Base-by-base conservation (phyloP, 2,113 vertebrate species). In the Alaudala cheleensis region DNA sequence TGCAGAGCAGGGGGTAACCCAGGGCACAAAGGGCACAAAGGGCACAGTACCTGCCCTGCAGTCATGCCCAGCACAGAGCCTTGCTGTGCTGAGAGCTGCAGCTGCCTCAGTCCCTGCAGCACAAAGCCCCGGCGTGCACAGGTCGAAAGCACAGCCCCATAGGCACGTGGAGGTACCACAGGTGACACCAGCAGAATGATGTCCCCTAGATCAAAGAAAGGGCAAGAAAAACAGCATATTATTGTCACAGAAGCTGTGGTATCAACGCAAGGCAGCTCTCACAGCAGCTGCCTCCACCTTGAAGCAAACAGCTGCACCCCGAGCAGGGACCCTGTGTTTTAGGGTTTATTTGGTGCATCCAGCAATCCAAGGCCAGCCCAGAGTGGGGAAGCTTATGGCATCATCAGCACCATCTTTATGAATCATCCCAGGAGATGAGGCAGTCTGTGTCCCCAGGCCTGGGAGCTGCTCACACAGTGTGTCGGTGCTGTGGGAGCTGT, bases 101-200 rank as follows among this genome's bases (percentile, higher is more conserved):
- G 90, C 66, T 87, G 97, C 40, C 88, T 88, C 81, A 97, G 15
- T 65, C 98, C 98, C 44, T 91, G 93, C 73, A 98, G 91, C 57
- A 92, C 45, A 88, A 98, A 98, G 14, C 98, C 98, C 53, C 88
- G 89, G 25, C 1, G 74, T 28, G 95, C 79, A 62, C 98, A 98
- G 31, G 92, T 61, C 0, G 94, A 94, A 49, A 98, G 57, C 69
- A 98, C 86, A 3, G 78, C 76, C 37, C 97, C 94, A 0, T 97
- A 98, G 18, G 96, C 96, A 58, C 24, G 16, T 28, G 97, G 97
- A 67, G 97, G 85, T 33, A 98, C 92, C 34, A 81, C 53, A 23
- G 98, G 98, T 28, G 97, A 98, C 49, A 96, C 97, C 61, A 98
- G 16, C 56, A 98, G 85, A 92, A 98, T 91, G 23, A 98, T 12